Base-by-base conservation (phyloP, 2,797 vertebrate genomes). In the Platyrinchus mystaceus region DNA sequence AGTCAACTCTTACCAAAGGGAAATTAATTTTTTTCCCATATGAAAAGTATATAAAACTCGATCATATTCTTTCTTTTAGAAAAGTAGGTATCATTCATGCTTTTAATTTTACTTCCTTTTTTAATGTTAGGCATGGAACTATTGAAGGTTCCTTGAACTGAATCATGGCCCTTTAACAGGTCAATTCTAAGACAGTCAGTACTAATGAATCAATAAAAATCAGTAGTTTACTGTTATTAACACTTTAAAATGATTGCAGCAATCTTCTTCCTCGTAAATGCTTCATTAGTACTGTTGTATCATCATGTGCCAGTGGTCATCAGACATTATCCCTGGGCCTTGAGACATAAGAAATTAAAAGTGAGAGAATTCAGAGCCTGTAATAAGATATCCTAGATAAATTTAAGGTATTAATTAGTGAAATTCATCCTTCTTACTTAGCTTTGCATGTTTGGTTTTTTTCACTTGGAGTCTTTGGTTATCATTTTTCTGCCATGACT, bases 191-290 rank as follows among this genome's bases (percentile, higher is more conserved):
- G 21, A 53, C 2, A 63, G 30, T 44, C 6, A 2, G 26, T 74
- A 62, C 44, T 88, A 68, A 93, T 27, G 8, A 90, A 43, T 75
- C 87, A 53, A 44, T 82, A 96, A 84, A 85, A 80, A 86, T 21
- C 46, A 75, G 55, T 87, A 34, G 14, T 46, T 80, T 68, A 63
- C 24, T 84, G 36, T 84, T 90, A 68, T 62, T 83, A 85, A 89
- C 71, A 32, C 8, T 88, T 94, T 77, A 47, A 87, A 91, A 74
- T 41, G 4, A 71, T 36, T 12, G 50, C 36, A 7, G 5, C 10
- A 82, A 43, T 66, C 64, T 82, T 55, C 7, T 73, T 62, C 15
- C 30, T 53, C n/a, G 14, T 75, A 88, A 95, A 68, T 84, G 19
- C 27, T 88, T 87, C 36, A 43, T 62, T 91, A 93, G 9, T 37